Evolutionary conservation across 23 tunicate genomes (phyloP), one percentile per base, ranked within the genome.

Genomic region (Trididemnum clinides): DNA sequence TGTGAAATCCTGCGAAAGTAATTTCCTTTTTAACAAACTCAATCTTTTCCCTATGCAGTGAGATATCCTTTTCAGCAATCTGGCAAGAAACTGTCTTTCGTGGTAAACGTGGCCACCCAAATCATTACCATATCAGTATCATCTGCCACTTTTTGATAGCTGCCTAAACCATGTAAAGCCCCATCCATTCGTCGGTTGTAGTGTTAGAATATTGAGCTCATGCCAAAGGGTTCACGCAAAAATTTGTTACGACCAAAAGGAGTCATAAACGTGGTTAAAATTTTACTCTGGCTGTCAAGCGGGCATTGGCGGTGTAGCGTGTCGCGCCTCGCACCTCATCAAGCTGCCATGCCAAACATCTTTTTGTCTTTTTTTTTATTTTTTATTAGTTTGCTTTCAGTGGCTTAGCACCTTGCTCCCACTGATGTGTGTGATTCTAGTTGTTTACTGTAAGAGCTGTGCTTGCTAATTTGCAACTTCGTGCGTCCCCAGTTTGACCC

Each of bases 301-400:
- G 75, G 75, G 75, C 75, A 69, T 37, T 69, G 34, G 75, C 31
- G 75, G n/a, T n/a, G n/a, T n/a, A n/a, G n/a, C n/a, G n/a, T n/a
- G n/a, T n/a, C n/a, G n/a, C n/a, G n/a, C n/a, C n/a, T n/a, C n/a
- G n/a, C n/a, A n/a, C n/a, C n/a, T n/a, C n/a, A n/a, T n/a, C n/a
- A n/a, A n/a, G n/a, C n/a, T n/a, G n/a, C n/a, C n/a, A n/a, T n/a
- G n/a, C n/a, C n/a, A n/a, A n/a, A n/a, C n/a, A n/a, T n/a, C n/a
- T n/a, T n/a, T n/a, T n/a, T n/a, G n/a, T n/a, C n/a, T n/a, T n/a
- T n/a, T n/a, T n/a, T n/a, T n/a, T n/a, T n/a, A n/a, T n/a, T n/a
- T n/a, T n/a, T n/a, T n/a, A n/a, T n/a, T n/a, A n/a, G n/a, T n/a
- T n/a, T n/a, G n/a, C n/a, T n/a, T n/a, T n/a, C n/a, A n/a, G n/a